Evolutionary conservation across 2,888 invertebrate genomes (phyloP), one percentile per base, ranked within the genome.

Genomic region (Minunthozetes semirufus): DNA sequence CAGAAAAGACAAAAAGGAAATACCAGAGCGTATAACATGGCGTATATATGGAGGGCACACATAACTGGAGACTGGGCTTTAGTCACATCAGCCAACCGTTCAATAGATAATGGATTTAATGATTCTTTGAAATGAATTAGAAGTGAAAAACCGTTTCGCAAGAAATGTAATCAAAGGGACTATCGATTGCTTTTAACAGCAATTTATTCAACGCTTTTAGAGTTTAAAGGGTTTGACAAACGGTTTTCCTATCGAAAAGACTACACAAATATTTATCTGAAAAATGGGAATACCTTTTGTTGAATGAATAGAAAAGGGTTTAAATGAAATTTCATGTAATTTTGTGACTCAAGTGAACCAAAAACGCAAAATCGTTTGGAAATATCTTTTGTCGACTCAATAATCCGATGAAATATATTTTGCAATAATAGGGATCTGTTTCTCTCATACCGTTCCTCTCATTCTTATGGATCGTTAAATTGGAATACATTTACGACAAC

Each of bases 391-490:
- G 33, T 33, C 33, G 33, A 33, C 33, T 33, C 33, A 33, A 33
- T 6, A 48, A 48, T 48, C 17, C 48, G 17, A 48, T 48, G 48
- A 11, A 48, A 48, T 48, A 48, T 48, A 33, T 33, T 33, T 9
- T 33, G 13, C 48, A 48, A 48, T 48, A 48, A 48, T 48, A 48
- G 13, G 48, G 13, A 48, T 48, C 48, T 11, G 48, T 9, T 48
- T 48, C 8, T 48, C 13, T n/a, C n/a, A n/a, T n/a, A n/a, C 48
- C 8, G 48, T 5, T 17, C 2, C 17, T 48, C 48, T 48, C 48
- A 53, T 53, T 53, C 53, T 53, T 53, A 53, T 53, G 53, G 53
- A 53, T 53, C 53, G n/a, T 53, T 53, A 53, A 6, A 53, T 53
- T 33, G 22, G n/a, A 53, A 19, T 53, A n/a, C 22, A 53, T 19